These are phyloP conservation scores for Panopea generosa DNA, from an alignment of 2,888 invertebrate genomes.

Conservation along the genomic window DNA sequence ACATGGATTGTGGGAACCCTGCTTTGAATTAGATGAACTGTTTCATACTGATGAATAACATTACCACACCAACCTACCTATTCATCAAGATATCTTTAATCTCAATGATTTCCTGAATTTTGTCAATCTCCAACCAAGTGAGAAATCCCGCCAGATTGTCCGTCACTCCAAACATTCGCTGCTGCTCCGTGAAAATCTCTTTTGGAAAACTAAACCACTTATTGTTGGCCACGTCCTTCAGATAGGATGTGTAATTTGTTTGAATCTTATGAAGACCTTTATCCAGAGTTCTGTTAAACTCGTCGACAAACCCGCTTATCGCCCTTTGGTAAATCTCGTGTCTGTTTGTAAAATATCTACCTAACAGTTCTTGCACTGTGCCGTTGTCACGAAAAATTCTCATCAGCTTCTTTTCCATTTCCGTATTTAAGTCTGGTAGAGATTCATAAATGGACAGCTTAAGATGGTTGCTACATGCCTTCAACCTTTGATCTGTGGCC, in stretches of 20 bases:
- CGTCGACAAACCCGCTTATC: conserved; percentile 69
- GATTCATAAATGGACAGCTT: conserved; percentile 58
- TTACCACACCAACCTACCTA: conserved; percentile 69
- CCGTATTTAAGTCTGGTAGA: conserved; percentile 50
- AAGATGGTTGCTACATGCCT: conserved; percentile 75
- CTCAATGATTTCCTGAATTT: conserved; percentile 71
- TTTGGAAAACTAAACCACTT: conserved; percentile 80
- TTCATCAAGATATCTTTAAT: conserved; percentile 64
- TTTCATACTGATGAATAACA: too few relatives aligned
- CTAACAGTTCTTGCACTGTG: conserved; percentile 56
- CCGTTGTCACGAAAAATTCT: conserved; percentile 68
- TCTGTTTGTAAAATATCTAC: conserved; percentile 60
- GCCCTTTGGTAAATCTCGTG: conserved; percentile 61
- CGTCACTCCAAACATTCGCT: conserved; percentile 58
- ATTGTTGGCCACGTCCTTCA: conserved; percentile 74
- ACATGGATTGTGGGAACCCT: too few relatives aligned
- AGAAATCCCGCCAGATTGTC: conserved; percentile 71
- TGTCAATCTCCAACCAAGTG: conserved; percentile 78
- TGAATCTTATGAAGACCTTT: conserved; percentile 68
- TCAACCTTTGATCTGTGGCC: conserved; percentile 70
- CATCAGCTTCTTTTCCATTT: conserved; percentile 54
- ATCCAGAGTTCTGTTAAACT: conserved; percentile 73
- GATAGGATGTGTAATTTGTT: conserved; percentile 72
- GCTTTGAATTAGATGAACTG: too few relatives aligned
- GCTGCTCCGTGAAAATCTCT: conserved; percentile 73